Conservation (phyloP, 2,113 vertebrate species). For the Leucopsar rothschildi region DNA sequence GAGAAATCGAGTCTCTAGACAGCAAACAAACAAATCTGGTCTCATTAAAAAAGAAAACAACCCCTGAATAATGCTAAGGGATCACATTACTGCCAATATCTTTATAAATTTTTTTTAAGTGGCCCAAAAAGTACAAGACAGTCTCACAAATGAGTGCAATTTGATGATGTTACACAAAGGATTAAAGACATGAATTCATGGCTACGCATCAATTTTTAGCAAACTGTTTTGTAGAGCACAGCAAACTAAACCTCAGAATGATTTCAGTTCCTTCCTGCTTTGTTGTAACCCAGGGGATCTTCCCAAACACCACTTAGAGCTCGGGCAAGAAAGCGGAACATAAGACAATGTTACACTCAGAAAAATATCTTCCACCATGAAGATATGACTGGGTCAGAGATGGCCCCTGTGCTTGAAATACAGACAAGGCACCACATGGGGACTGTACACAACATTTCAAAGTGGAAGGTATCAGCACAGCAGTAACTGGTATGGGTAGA, state of each 20-base stretch:
- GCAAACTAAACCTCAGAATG: slow-evolving; percentile 28
- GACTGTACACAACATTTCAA: neutral
- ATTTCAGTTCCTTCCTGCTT: slow-evolving; percentile 44
- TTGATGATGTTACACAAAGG: neutral
- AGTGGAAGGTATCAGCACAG: neutral
- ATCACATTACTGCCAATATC: neutral
- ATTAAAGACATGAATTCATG: neutral
- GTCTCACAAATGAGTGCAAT: neutral
- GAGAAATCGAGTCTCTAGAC: slow-evolving; percentile 92
- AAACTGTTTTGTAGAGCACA: neutral
- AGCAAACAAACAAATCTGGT: slow-evolving; percentile 4
- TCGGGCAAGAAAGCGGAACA: neutral
- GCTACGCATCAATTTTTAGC: neutral
- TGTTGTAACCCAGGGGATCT: neutral
- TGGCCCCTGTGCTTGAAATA: neutral
- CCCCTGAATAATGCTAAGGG: neutral
- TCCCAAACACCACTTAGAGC: slow-evolving; percentile 17
- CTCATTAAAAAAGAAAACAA: slow-evolving; percentile 7
- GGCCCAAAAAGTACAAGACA: neutral
- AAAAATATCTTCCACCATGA: neutral
- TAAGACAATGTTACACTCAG: neutral
- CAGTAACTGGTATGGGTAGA: neutral
- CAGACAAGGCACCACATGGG: neutral
- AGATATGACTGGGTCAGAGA: neutral
- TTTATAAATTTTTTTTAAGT: neutral